Conservation (phyloP, 2,888 invertebrate genomes). For the Hydropsyche betteni region DNA sequence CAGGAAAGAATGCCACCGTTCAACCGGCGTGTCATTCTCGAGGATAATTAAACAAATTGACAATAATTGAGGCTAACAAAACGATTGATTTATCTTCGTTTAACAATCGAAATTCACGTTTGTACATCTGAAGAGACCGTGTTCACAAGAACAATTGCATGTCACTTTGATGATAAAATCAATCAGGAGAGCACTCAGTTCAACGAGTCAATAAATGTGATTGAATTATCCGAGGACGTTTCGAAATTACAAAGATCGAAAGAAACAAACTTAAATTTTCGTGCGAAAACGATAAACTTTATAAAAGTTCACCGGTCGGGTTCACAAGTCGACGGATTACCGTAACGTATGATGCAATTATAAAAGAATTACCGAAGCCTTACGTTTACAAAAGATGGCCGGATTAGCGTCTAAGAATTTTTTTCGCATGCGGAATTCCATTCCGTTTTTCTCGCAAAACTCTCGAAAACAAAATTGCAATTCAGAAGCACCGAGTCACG, state of each 20-base stretch:
- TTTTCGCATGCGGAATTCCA: too few species aligned
- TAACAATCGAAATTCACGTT: not conserved
- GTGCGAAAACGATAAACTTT: too few species aligned
- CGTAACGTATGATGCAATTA: constrained; percentile 33
- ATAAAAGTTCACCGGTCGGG: constrained; percentile 26
- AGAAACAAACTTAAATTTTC: too few species aligned
- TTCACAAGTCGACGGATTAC: constrained; percentile 36
- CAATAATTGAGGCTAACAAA: constrained; percentile 7
- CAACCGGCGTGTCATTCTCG: not conserved
- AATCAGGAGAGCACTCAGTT: constrained; percentile 9
- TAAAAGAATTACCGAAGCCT: constrained; percentile 34
- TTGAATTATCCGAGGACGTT: not conserved
- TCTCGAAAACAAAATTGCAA: too few species aligned
- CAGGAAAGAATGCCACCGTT: not conserved
- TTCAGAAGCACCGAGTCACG: not conserved
- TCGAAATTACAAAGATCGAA: not conserved
- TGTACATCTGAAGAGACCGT: not conserved
- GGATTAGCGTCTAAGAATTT: constrained; percentile 14
- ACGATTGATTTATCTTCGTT: not conserved
- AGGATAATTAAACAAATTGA: constrained; percentile 13
- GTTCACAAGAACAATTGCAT: not conserved
- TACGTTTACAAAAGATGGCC: constrained; percentile 22
- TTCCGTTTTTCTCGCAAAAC: too few species aligned
- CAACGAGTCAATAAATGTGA: constrained; percentile 14
- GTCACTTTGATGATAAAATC: constrained; percentile 2